These are phyloP conservation scores for Bombus superbus DNA, from an alignment of 1,140 invertebrate species.

Conservation along the genomic window DNA sequence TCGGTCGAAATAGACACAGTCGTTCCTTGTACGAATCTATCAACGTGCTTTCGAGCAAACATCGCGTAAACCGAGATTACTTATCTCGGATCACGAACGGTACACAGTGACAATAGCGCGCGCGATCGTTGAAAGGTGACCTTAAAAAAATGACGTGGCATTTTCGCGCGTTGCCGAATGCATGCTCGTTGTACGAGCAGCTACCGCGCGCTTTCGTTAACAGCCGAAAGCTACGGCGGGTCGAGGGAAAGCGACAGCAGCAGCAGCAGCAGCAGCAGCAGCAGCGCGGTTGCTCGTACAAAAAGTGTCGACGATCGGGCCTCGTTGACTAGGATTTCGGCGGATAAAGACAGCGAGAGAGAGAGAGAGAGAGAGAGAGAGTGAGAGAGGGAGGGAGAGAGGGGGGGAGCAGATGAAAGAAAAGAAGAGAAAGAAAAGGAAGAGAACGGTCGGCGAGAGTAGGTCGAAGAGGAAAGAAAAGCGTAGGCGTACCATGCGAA, in stretches of 20 bases:
- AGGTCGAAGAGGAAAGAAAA: slow-evolving; percentile 11
- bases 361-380: neutral
- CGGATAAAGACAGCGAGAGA: slow-evolving; percentile 26
- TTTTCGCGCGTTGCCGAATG: slow-evolving; percentile 8
- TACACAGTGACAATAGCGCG: slow-evolving; percentile 58
- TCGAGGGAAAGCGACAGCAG: too few relatives aligned
- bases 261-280: too few relatives aligned
- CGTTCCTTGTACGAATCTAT: slow-evolving; percentile 53
- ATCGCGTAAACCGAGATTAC: slow-evolving; percentile 59
- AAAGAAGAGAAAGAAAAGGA: neutral
- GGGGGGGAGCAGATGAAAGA: too few relatives aligned
- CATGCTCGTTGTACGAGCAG: neutral
- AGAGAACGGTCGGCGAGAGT: neutral
- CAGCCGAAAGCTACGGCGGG: neutral
- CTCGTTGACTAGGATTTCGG: neutral
- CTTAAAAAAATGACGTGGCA: slow-evolving; percentile 65
- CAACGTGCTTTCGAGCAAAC: slow-evolving; percentile 62
- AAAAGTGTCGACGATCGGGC: neutral
- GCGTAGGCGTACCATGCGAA: slow-evolving; percentile 65
- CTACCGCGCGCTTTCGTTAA: neutral
- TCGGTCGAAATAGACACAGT: slow-evolving; percentile 14
- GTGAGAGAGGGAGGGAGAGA: neutral
- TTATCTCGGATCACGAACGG: slow-evolving; percentile 63
- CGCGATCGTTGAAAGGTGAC: slow-evolving; percentile 46
- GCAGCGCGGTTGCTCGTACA: neutral